Base-by-base conservation (phyloP, 2,888 invertebrate species). In the Napeogenes sylphis region DNA sequence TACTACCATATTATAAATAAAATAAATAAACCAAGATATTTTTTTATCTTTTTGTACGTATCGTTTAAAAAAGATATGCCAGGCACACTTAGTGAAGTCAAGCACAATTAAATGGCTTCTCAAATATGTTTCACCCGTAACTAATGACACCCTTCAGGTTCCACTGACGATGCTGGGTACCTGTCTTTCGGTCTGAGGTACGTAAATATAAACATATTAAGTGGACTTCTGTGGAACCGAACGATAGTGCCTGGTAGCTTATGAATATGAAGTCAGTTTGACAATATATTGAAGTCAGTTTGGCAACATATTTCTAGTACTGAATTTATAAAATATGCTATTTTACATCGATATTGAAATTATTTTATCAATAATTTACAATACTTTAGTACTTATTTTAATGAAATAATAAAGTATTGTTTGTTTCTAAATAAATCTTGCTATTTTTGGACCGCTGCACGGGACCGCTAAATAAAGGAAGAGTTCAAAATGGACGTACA, bases 101-200 rank as follows among this genome's bases (percentile, higher is more conserved):
- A 33, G 21, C 38, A 51, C 30, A 56, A 59, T 56, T 47, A 63
- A 57, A 68, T 67, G 47, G 58, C 45, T 59, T 58, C 45, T 59
- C 62, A 65, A 66, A 65, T 58, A 68, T 38, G 58, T 66, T 60
- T 61, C 56, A 56, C 59, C 62, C 68, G 60, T 63, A 62, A 55
- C 68, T 64, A 68, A 70, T 60, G 60, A 61, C 57, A 64, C 56
- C 61, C 61, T 59, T 32, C 45, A 42, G 56, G 59, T 57, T 61
- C 56, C 53, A 61, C 62, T 62, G 64, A 59, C 47, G n/a, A 59
- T 51, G 46, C 38, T 62, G 32, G 55, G 55, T 55, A n/a, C 58
- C 46, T 42, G 56, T 55, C 57, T 55, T 61, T 60, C 45, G 46
- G 62, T 51, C 59, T 58, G 58, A 61, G 56, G 62, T 46, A 51